These are phyloP conservation scores for Charaxes varanes DNA, from an alignment of 1,140 invertebrate species.

Conservation along the genomic window DNA sequence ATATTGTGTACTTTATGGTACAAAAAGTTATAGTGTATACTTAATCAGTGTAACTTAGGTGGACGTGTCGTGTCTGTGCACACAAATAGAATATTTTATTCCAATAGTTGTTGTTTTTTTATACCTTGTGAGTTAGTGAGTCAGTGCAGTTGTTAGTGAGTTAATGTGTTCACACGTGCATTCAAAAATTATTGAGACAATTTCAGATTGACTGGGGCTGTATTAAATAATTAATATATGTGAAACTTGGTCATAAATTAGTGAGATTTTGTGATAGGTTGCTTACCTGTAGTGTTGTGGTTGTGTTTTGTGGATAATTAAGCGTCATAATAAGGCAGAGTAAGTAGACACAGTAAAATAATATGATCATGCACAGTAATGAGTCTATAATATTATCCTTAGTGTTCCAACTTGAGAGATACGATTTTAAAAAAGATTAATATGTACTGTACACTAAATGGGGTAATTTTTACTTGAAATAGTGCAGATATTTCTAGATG, in stretches of 20 bases:
- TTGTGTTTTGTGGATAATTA: slow-evolving; percentile 23
- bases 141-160: slow-evolving; percentile 32
- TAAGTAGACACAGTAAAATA: slow-evolving; percentile 13
- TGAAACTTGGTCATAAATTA: slow-evolving; percentile 5
- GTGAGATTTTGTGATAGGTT: slow-evolving; percentile 17
- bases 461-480: too few relatives aligned
- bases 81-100: slow-evolving; percentile 64
- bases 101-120: slow-evolving; percentile 67
- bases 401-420: too few relatives aligned
- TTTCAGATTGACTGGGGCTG: slow-evolving; percentile 10
- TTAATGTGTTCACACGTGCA: slow-evolving; percentile 17
- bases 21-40: slow-evolving; percentile 46
- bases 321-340: slow-evolving; percentile 13
- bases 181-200: background rate
- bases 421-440: too few relatives aligned
- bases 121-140: slow-evolving; percentile 57
- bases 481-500: too few relatives aligned
- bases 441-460: too few relatives aligned
- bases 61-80: slow-evolving; percentile 70
- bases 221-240: slow-evolving; percentile 2
- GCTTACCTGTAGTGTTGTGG: slow-evolving; percentile 18
- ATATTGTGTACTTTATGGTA: slow-evolving; percentile 38
- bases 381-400: too few relatives aligned
- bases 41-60: slow-evolving; percentile 62
- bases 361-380: background rate